Conservation (phyloP, 2,888 invertebrate genomes). For the Coronaproctus castanopsis region DNA sequence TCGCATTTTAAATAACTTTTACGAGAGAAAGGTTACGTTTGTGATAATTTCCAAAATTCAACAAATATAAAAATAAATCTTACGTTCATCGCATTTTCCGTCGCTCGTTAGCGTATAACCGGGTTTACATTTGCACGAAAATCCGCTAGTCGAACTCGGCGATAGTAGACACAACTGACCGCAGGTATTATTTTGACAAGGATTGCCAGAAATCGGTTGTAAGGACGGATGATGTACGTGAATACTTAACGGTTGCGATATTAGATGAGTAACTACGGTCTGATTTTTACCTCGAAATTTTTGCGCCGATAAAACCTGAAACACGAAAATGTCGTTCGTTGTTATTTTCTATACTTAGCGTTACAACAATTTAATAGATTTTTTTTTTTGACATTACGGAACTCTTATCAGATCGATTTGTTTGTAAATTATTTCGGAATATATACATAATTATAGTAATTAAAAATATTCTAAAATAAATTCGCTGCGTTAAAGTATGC, state of each 20-base stretch:
- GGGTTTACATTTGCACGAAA: slow-evolving; percentile 76
- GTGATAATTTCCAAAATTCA: too few relatives aligned
- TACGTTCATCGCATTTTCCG: slow-evolving; percentile 11
- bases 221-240: slow-evolving; percentile 87
- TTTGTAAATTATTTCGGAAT: too few relatives aligned
- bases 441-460: too few relatives aligned
- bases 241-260: slow-evolving; percentile 85
- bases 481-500: too few relatives aligned
- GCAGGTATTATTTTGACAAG: slow-evolving; percentile 55
- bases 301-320: slow-evolving; percentile 47
- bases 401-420: neutral
- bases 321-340: slow-evolving; percentile 1
- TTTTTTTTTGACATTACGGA: neutral
- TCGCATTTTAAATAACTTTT: too few relatives aligned
- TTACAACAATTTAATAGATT: neutral
- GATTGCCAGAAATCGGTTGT: slow-evolving; percentile 59
- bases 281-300: slow-evolving; percentile 83
- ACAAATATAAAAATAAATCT: neutral
- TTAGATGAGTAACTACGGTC: slow-evolving; percentile 80
- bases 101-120: slow-evolving; percentile 39
- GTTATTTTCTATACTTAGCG: neutral
- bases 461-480: too few relatives aligned
- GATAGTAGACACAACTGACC: slow-evolving; percentile 83
- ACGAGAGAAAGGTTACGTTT: too few relatives aligned
- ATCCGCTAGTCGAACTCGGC: slow-evolving; percentile 45